A percentile compares a stretch with the other conserved stretches of the same genome.
Evolutionary conservation across 92 coral and sea anemone genomes (phyloP).

Genomic region (Zoanthus sociatus): DNA sequence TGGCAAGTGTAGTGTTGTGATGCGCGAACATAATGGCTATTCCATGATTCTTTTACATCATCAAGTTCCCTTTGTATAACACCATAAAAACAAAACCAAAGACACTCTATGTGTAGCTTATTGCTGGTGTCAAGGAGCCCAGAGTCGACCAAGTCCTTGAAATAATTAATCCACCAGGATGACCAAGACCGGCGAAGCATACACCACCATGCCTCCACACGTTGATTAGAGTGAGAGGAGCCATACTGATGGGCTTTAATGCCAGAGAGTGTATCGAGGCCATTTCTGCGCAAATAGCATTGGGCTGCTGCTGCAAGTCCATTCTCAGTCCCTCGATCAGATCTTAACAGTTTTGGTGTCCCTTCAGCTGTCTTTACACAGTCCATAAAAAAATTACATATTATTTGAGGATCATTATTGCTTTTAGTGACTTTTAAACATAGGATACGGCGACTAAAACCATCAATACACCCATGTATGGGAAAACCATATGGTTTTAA

Average conservation of each 20-base stretch:
- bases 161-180: constrained; percentile 41
- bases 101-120: constrained; percentile 51
- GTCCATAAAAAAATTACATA: constrained; percentile 32
- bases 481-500: constrained; percentile 24
- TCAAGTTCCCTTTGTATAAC: constrained; percentile 36
- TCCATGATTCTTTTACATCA: constrained; percentile 44
- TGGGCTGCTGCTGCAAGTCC: constrained; percentile 45
- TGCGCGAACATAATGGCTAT: constrained; percentile 42
- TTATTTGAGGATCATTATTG: constrained; percentile 35
- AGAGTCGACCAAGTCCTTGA: constrained; percentile 44
- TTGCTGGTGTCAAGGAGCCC: constrained; percentile 57
- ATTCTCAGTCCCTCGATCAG: constrained; percentile 43
- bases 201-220: constrained; percentile 40
- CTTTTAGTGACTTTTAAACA: constrained; percentile 38
- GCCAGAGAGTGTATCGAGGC: constrained; percentile 43
- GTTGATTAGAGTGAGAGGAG: constrained; percentile 38
- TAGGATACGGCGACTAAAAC: constrained; percentile 34
- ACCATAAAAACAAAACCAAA: constrained; percentile 47
- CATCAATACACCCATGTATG: constrained; percentile 28
- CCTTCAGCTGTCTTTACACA: constrained; percentile 43
- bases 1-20: constrained; percentile 50
- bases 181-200: constrained; percentile 43
- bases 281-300: constrained; percentile 40
- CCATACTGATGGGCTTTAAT: constrained; percentile 39
- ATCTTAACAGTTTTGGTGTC: constrained; percentile 38